Evolutionary conservation across 2,113 vertebrate genomes (phyloP), one percentile per base, ranked within the genome.

Genomic region (Plecotus auritus): DNA sequence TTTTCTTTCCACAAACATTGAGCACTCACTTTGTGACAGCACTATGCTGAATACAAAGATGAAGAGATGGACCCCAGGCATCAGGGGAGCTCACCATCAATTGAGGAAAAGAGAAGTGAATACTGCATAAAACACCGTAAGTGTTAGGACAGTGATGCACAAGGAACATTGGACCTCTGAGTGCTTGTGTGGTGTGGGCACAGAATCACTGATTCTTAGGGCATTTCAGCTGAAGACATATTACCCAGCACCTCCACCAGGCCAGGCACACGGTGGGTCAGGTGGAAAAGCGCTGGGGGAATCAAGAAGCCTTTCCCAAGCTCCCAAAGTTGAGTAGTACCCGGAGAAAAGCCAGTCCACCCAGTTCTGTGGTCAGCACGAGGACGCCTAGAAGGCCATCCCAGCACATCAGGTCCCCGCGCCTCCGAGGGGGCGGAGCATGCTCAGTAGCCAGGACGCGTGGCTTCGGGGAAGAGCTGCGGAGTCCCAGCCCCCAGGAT

Each of bases 401-500:
- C 1, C 40, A 11, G 51, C 10, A 0, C 28, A 40, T n/a, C 22
- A 1, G 13, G 87, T 18, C n/a, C 17, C 2, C 0, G 4, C 1
- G 28, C 28, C 69, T 28, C 26, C 9, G 51, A 42, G 17, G 80
- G 35, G 3, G 72, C 30, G 0, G 84, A 88, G 95, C 94, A 77
- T 64, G 88, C 94, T 95, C 92, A 90, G 72, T 82, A 16, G 56
- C 51, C n/a, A 8, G 42, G 26, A 61, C 45, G 2, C 91, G 0
- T 1, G 47, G 30, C 32, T 12, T 20, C 4, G 0, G 1, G 4
- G 16, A 9, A 5, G 26, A 13, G 9, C 37, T 0, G 14, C 2
- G 0, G 1, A 28, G 30, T 7, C n/a, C 4, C 18, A 1, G 85
- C 28, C 2, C 16, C 0, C 4, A n/a, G 5, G 47, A 40, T 8